Evolutionary conservation across 2,113 vertebrate species (phyloP).

Genomic region (Sinocyclocheilus rhinocerous): DNA sequence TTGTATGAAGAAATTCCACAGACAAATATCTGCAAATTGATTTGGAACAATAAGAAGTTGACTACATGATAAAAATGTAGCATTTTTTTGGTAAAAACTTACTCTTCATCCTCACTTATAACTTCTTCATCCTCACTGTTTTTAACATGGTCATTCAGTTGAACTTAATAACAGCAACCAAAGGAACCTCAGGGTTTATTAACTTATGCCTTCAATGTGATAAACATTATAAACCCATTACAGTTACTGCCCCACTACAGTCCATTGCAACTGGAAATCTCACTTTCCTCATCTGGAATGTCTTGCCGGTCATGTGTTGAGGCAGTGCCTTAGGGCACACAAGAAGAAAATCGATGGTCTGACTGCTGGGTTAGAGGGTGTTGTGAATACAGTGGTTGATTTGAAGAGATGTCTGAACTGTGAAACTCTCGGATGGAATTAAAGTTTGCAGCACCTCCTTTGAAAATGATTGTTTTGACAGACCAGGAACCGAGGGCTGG

Average conservation of each 20-base stretch:
- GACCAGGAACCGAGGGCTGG: neutral
- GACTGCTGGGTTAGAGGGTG: neutral
- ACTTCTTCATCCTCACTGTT: neutral
- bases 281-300: constrained; percentile 10
- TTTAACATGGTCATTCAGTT: neutral
- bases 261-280: constrained; percentile 19
- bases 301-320: constrained; percentile 17
- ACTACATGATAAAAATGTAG: neutral
- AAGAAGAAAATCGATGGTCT: constrained; percentile 25
- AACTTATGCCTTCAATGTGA: neutral
- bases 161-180: neutral
- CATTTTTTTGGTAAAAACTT: neutral
- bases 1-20: too few relatives aligned
- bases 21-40: neutral
- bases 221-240: neutral
- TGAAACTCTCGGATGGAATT: constrained; percentile 10
- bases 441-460: neutral
- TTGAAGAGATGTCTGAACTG: neutral
- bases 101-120: too few relatives aligned
- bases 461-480: neutral
- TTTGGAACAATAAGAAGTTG: neutral
- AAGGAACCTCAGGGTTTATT: neutral
- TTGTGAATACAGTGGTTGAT: constrained; percentile 8
- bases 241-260: neutral
- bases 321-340: constrained; percentile 12